phyloP scores from a whole-genome alignment of 2,113 vertebrate species.

The Physeter macrocephalus region DNA sequence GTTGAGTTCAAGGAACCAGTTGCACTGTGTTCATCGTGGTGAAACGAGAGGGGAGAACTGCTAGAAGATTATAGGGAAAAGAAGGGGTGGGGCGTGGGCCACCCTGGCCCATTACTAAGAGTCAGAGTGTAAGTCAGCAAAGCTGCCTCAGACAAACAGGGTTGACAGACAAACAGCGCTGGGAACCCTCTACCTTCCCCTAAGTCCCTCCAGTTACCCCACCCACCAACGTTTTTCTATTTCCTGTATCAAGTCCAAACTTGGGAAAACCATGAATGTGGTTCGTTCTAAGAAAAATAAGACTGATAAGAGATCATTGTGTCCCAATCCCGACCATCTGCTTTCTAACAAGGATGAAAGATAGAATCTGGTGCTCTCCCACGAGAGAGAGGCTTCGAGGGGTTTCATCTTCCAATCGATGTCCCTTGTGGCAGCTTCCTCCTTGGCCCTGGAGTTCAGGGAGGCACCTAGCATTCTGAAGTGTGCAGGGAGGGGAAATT shows the following conservation, averaged over 20 bases:
- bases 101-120: neutral
- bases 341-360: neutral
- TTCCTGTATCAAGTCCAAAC: neutral
- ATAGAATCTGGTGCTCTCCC: neutral
- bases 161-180: neutral
- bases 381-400: neutral
- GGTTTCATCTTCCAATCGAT: neutral
- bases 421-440: too few species aligned
- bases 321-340: neutral
- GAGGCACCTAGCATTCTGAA: neutral
- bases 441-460: neutral
- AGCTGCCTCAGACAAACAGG: neutral
- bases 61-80: neutral
- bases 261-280: neutral
- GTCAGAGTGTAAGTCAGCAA: neutral
- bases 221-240: neutral
- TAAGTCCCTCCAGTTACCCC: accelerated
- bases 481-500: neutral
- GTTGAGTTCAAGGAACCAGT: neutral
- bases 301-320: neutral
- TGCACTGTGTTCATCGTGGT: accelerated
- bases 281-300: neutral
- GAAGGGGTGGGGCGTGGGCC: too few species aligned
- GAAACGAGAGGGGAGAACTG: neutral
- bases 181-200: neutral